Evolutionary conservation across 2,888 invertebrate species (phyloP).

Genomic region (Ochropleura leucogaster): DNA sequence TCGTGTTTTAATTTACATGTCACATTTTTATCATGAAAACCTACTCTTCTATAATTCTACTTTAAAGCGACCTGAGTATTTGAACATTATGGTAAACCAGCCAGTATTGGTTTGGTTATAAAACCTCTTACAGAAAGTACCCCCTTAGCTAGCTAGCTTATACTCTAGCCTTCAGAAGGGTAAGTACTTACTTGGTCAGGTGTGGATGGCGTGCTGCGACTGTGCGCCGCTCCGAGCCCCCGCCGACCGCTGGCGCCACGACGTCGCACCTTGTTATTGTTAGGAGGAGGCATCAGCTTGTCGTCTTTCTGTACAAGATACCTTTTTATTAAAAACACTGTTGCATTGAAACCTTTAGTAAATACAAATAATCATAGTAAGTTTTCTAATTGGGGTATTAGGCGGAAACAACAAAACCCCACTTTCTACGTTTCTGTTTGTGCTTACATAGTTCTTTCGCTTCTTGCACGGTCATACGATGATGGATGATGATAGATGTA

Average conservation of each 20-base stretch:
- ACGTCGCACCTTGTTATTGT: constrained; percentile 92
- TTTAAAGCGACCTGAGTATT: no score
- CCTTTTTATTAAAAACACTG: constrained; percentile 35
- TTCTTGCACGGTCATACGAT: neutral
- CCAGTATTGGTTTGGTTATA: no score
- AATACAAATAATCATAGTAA: neutral
- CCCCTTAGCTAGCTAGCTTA: no score
- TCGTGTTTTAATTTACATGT: no score
- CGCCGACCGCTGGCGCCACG: constrained; percentile 88
- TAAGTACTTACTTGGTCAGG: constrained; percentile 90
- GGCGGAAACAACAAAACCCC: neutral
- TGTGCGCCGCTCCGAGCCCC: constrained; percentile 78
- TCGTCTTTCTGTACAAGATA: constrained; percentile 86
- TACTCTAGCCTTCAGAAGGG: no score
- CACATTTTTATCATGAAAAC: no score
- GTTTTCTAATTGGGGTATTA: neutral
- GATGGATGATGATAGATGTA: no score
- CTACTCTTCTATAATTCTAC: no score
- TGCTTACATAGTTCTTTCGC: neutral
- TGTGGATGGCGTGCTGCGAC: constrained; percentile 92
- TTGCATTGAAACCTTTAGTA: neutral
- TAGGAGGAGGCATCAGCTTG: constrained; percentile 94
- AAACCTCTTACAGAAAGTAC: no score
- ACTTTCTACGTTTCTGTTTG: neutral
- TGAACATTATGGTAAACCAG: no score